A percentile compares a stretch with the other conserved stretches of the same genome.
Evolutionary conservation across 2,797 vertebrate genomes (phyloP).

Genomic region (Scleropages formosus): DNA sequence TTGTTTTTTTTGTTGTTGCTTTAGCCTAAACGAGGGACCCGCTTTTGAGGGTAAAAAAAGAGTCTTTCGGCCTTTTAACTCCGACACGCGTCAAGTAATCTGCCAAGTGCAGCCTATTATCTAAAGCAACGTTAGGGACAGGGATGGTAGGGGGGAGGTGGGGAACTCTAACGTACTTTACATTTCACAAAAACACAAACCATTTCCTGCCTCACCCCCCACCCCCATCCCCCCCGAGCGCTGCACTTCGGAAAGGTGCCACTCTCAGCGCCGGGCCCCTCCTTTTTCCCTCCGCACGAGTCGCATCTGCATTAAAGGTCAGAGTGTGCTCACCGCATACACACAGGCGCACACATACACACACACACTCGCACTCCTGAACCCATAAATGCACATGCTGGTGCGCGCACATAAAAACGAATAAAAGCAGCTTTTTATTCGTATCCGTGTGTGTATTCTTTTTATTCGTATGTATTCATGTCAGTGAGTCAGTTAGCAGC

Average conservation of each 20-base stretch:
- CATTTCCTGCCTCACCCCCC: slow-evolving; percentile 20
- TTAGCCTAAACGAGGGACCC: too few species aligned
- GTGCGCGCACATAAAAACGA: not conserved
- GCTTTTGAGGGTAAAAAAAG: too few species aligned
- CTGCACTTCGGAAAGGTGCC: not conserved
- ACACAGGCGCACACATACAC: not conserved
- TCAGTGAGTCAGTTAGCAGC: slow-evolving; percentile 2
- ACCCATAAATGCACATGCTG: not conserved
- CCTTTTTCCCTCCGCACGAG: not conserved
- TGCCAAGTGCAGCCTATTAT: too few species aligned
- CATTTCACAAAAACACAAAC: slow-evolving; percentile 19
- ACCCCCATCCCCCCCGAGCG: not conserved
- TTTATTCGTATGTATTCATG: not conserved
- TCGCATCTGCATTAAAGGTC: slow-evolving; percentile 15
- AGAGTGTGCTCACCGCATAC: not conserved
- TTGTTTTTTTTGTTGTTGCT: too few species aligned
- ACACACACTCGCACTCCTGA: not conserved
- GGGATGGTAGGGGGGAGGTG: not conserved
- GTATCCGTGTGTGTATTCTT: not conserved
- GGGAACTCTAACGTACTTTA: not conserved
- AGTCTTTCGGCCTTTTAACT: too few species aligned
- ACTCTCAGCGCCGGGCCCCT: not conserved
- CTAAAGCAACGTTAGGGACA: too few species aligned
- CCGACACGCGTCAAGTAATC: too few species aligned
- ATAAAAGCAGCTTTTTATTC: not conserved